These are phyloP conservation scores for Malacosoma neustria DNA, from an alignment of 2,888 invertebrate genomes.

Conservation along the genomic window DNA sequence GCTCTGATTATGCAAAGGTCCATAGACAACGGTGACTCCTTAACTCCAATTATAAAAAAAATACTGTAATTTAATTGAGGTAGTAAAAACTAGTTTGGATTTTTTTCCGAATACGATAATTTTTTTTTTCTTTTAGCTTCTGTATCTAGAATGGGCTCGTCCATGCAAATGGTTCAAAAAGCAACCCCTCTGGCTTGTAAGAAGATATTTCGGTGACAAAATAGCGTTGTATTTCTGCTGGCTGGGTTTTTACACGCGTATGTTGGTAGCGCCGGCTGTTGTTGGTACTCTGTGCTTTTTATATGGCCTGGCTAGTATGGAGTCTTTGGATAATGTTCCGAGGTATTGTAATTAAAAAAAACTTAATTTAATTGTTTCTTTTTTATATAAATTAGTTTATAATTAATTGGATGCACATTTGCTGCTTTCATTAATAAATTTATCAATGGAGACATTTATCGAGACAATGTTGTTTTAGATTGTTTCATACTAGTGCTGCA, in stretches of 20 bases:
- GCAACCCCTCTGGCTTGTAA: conserved; percentile 91
- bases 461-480: too few species aligned
- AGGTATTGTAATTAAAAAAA: too few species aligned
- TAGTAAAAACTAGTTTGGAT: background rate
- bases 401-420: conserved; percentile 5
- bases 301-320: conserved; percentile 88
- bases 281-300: conserved; percentile 91
- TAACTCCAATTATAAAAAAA: too few species aligned
- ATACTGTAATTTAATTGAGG: background rate
- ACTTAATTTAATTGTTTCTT: too few species aligned
- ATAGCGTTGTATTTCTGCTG: conserved; percentile 94
- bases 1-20: too few species aligned
- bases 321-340: conserved; percentile 88
- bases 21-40: too few species aligned
- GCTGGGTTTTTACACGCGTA: conserved; percentile 94
- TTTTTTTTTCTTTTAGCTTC: conserved; percentile 73
- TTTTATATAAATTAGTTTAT: too few species aligned
- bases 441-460: too few species aligned
- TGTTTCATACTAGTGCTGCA: too few species aligned
- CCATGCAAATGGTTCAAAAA: conserved; percentile 93
- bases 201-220: conserved; percentile 94
- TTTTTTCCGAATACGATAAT: too few species aligned
- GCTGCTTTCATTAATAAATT: background rate
- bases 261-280: conserved; percentile 89
- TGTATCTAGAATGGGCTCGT: conserved; percentile 95